Conservation (phyloP, 2,113 vertebrate genomes). For the Grallaria varia region DNA sequence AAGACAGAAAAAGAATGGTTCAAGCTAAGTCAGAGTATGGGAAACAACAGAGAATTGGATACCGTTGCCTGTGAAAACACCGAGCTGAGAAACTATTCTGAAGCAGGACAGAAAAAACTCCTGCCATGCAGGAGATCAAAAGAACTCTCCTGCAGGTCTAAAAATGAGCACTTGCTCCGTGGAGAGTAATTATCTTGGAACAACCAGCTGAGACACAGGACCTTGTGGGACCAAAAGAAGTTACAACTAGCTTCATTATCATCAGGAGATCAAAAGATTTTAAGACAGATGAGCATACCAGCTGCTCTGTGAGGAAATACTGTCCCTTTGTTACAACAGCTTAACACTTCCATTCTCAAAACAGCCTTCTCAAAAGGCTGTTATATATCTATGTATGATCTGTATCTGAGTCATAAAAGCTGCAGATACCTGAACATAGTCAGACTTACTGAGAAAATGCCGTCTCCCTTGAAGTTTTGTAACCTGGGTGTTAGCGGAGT, state of each 20-base stretch:
- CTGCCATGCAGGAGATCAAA: constrained; percentile 20
- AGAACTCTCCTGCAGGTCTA: constrained; percentile 22
- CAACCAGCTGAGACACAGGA: constrained; percentile 28
- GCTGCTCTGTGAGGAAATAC: background rate
- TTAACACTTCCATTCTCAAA: constrained; percentile 14
- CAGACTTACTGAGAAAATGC: background rate
- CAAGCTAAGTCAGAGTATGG: background rate
- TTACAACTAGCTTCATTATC: constrained; percentile 30
- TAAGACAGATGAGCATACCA: background rate
- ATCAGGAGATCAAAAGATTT: constrained; percentile 49
- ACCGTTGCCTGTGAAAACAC: background rate
- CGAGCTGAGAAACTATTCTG: background rate
- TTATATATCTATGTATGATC: background rate
- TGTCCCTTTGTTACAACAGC: background rate
- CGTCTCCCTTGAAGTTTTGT: background rate
- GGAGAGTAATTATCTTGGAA: constrained; percentile 53
- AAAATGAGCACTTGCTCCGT: constrained; percentile 10
- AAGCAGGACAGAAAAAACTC: background rate
- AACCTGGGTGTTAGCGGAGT: background rate
- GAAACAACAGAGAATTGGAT: background rate
- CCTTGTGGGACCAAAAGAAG: background rate
- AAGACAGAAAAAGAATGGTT: background rate
- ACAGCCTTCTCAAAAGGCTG: constrained; percentile 13
- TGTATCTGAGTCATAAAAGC: background rate
- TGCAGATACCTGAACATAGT: background rate